These are phyloP conservation scores for Pampus argenteus DNA, from an alignment of 2,797 vertebrate genomes.

Conservation along the genomic window DNA sequence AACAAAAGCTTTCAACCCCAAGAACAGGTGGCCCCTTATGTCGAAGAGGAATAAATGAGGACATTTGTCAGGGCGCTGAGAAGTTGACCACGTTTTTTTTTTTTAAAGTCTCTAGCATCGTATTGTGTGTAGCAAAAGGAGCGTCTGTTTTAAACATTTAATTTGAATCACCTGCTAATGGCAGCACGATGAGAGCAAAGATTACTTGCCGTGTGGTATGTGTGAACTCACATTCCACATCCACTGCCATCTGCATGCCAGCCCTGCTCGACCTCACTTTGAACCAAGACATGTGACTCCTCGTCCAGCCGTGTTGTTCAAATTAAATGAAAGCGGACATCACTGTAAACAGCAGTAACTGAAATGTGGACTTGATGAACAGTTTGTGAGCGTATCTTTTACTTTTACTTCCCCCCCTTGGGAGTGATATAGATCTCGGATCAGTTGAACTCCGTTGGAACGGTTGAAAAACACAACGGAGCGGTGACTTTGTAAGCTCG, in stretches of 20 bases:
- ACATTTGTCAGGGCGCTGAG: constrained; percentile 78
- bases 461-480: constrained; percentile 45
- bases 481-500: constrained; percentile 52
- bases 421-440: too few species aligned
- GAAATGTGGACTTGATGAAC: not conserved
- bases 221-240: constrained; percentile 71
- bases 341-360: not conserved
- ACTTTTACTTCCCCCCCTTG: too few species aligned
- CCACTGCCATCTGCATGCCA: constrained; percentile 71
- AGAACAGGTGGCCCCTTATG: constrained; percentile 87
- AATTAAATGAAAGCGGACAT: constrained; percentile 4
- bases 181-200: constrained; percentile 25
- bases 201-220: constrained; percentile 35
- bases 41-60: constrained; percentile 73
- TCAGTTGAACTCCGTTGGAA: not conserved
- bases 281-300: constrained; percentile 83
- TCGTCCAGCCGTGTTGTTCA: constrained; percentile 33
- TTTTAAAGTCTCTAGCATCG: constrained; percentile 37
- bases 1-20: constrained; percentile 84
- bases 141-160: not conserved
- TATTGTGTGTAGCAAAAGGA: constrained; percentile 3
- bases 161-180: constrained; percentile 23
- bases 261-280: constrained; percentile 75
- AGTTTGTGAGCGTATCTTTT: not conserved
- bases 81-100: constrained; percentile 63